These are phyloP conservation scores for Spinibarbus caldwelli DNA, from an alignment of 2,797 vertebrate species.

Conservation along the genomic window DNA sequence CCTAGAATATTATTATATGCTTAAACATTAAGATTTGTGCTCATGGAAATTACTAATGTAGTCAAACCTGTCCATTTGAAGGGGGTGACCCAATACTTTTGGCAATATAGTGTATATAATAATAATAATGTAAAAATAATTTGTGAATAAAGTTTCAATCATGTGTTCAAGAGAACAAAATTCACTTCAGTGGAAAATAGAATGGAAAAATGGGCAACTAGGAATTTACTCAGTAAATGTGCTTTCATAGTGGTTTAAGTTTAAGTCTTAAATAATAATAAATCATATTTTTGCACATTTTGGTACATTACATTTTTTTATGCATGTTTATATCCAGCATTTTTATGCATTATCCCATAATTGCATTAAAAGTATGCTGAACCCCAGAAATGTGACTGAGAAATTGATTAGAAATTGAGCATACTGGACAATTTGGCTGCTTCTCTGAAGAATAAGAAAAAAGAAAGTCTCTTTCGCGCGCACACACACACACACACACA, in stretches of 20 bases:
- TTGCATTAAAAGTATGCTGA: neutral
- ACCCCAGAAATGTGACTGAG: too few relatives aligned
- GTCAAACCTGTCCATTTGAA: too few relatives aligned
- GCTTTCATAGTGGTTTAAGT: neutral
- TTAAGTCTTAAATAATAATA: neutral
- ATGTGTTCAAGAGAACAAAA: too few relatives aligned
- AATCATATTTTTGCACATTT: neutral
- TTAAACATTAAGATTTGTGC: too few relatives aligned
- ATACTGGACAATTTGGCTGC: slow-evolving; percentile 18
- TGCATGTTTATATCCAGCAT: neutral
- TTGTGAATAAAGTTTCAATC: neutral
- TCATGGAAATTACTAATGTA: too few relatives aligned
- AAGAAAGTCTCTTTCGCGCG: slow-evolving; percentile 1
- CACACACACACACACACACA: too few relatives aligned
- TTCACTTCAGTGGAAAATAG: neutral
- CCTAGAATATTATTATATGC: too few relatives aligned
- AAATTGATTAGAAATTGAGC: slow-evolving; percentile 41
- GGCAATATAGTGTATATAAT: too few relatives aligned
- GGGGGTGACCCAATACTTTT: too few relatives aligned
- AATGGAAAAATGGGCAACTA: neutral
- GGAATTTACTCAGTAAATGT: neutral
- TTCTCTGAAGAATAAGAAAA: neutral
- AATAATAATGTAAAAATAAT: neutral
- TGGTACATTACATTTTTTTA: neutral
- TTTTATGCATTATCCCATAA: neutral